These are phyloP conservation scores for Sisyra terminalis DNA, from an alignment of 2,888 invertebrate species.

Conservation along the genomic window DNA sequence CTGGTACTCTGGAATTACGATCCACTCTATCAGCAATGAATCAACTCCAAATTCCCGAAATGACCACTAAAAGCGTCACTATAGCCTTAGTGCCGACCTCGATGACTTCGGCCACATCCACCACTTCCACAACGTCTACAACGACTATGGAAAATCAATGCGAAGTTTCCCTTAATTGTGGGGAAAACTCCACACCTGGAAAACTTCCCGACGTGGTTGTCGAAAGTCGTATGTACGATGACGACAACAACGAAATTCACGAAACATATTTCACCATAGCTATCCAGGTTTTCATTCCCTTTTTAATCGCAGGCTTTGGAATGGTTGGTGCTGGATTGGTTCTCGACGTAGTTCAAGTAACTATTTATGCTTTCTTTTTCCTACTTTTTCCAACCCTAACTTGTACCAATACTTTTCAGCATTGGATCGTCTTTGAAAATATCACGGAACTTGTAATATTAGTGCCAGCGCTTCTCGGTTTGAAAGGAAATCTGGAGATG, in stretches of 20 bases:
- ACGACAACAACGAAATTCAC: conserved; percentile 23
- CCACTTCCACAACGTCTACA: background rate
- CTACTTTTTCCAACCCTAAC: background rate
- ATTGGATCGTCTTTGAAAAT: conserved; percentile 53
- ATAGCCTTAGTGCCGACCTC: background rate
- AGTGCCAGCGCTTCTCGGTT: conserved; percentile 59
- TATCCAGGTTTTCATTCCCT: conserved; percentile 53
- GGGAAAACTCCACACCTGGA: conserved; percentile 23
- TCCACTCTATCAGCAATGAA: background rate
- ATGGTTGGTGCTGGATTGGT: conserved; percentile 66
- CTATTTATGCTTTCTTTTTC: conserved; percentile 9
- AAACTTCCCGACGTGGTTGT: conserved; percentile 36
- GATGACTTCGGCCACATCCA: background rate
- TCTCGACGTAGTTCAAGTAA: conserved; percentile 52
- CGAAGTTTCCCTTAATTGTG: conserved; percentile 12
- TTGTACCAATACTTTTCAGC: conserved; percentile 26
- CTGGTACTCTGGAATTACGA: background rate
- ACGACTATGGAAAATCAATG: background rate
- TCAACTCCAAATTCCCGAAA: background rate
- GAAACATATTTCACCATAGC: conserved; percentile 43
- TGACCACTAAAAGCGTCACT: background rate
- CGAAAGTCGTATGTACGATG: conserved; percentile 29
- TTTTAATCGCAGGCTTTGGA: conserved; percentile 58
- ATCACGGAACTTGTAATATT: conserved; percentile 56
- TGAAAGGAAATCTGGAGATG: conserved; percentile 76